These are phyloP conservation scores for Parasteatoda tepidariorum DNA, from an alignment of 1,140 invertebrate genomes.

Conservation along the genomic window DNA sequence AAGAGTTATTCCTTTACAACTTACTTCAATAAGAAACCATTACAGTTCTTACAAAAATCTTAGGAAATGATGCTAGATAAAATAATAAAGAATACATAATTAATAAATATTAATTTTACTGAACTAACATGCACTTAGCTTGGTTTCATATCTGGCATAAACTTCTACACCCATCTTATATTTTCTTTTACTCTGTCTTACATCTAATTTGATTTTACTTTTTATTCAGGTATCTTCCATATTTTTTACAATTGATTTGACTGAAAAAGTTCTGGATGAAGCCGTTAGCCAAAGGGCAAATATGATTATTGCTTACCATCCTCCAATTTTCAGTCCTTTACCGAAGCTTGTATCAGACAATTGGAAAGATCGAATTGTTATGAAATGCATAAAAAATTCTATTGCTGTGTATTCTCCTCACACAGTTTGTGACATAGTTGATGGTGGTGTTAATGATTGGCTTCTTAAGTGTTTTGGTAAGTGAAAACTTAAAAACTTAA, in stretches of 20 bases:
- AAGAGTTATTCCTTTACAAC: no score
- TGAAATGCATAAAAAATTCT: slow-evolving; percentile 81
- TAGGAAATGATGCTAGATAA: no score
- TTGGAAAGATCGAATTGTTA: slow-evolving; percentile 77
- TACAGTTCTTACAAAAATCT: no score
- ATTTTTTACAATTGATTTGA: slow-evolving; percentile 95
- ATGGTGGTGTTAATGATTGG: slow-evolving; percentile 93
- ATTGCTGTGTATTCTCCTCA: slow-evolving; percentile 95
- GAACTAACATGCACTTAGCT: no score
- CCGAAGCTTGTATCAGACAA: slow-evolving; percentile 78
- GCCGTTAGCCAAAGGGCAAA: slow-evolving; percentile 77
- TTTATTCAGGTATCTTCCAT: slow-evolving; percentile 72
- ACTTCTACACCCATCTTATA: no score
- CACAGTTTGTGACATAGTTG: slow-evolving; percentile 86
- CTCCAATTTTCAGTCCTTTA: slow-evolving; percentile 88
- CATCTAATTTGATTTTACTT: no score
- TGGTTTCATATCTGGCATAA: no score
- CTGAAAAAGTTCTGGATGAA: slow-evolving; percentile 88
- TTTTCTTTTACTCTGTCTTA: no score
- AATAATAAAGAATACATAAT: no score
- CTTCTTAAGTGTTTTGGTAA: slow-evolving; percentile 80
- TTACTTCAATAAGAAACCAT: no score
- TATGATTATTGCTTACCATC: slow-evolving; percentile 95
- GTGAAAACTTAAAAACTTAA: no score
- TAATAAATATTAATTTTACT: no score